Evolutionary conservation across 1,140 invertebrate genomes (phyloP).

Genomic region (Schmidtea mediterranea): DNA sequence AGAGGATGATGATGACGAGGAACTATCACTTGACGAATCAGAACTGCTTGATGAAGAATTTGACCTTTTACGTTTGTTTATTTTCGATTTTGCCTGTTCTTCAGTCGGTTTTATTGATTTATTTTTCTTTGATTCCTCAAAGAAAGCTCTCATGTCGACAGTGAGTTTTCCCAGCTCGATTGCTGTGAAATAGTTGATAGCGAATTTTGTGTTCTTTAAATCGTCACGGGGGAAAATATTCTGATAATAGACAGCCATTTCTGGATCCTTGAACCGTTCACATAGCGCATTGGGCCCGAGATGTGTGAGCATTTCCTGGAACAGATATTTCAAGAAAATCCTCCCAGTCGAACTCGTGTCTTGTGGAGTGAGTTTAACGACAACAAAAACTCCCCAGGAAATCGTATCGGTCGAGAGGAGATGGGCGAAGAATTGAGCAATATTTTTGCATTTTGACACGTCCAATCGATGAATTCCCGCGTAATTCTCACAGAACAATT

Average conservation of each 20-base stretch:
- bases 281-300: slow-evolving; percentile 77
- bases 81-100: too few relatives aligned
- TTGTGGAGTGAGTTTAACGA: slow-evolving; percentile 71
- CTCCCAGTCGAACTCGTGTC: slow-evolving; percentile 85
- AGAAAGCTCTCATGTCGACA: slow-evolving; percentile 1
- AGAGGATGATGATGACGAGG: too few relatives aligned
- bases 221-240: slow-evolving; percentile 80
- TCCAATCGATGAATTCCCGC: slow-evolving; percentile 60
- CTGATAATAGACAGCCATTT: slow-evolving; percentile 53
- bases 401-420: slow-evolving; percentile 84
- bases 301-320: slow-evolving; percentile 76
- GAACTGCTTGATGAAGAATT: too few relatives aligned
- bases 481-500: slow-evolving; percentile 82
- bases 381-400: slow-evolving; percentile 55
- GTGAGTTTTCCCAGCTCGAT: slow-evolving; percentile 43
- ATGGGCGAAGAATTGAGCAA: slow-evolving; percentile 90
- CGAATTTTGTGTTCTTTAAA: slow-evolving; percentile 79
- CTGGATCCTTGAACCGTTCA: slow-evolving; percentile 56
- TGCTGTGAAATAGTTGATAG: slow-evolving; percentile 95
- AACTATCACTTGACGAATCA: too few relatives aligned
- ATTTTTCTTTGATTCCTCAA: background rate
- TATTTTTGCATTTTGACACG: slow-evolving; percentile 82
- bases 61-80: too few relatives aligned
- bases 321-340: slow-evolving; percentile 89
- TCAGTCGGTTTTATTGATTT: background rate